Percentiles rank a stretch among this genome's conserved stretches.
Evolutionary conservation across 2,888 invertebrate species (phyloP).

Genomic region (Encarsia formosa): DNA sequence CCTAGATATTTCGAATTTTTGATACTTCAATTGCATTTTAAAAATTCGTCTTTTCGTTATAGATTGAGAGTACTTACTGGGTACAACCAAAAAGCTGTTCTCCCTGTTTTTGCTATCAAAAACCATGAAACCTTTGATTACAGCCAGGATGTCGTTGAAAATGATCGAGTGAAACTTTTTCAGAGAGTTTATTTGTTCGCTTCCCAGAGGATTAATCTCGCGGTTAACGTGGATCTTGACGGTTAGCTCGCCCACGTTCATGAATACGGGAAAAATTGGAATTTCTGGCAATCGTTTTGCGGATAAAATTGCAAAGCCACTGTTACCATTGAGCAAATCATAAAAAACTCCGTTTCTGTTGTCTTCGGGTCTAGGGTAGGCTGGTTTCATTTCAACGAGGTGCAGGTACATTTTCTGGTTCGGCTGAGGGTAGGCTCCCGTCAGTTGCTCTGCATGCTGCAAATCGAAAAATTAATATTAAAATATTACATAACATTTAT

Average conservation of each 20-base stretch:
- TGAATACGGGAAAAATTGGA: conserved; percentile 68
- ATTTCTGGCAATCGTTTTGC: conserved; percentile 57
- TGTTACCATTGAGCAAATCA: conserved; percentile 52
- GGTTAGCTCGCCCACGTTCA: conserved; percentile 60
- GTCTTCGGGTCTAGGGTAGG: conserved; percentile 53
- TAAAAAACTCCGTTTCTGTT: conserved; percentile 56
- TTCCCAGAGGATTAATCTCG: not conserved
- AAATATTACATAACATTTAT: not conserved
- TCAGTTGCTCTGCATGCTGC: conserved; percentile 56
- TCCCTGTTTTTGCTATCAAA: conserved; percentile 58
- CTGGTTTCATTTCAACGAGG: conserved; percentile 57
- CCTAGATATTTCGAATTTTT: no score
- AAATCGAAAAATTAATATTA: conserved; percentile 19
- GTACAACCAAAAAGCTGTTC: conserved; percentile 50
- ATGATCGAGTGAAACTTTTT: conserved; percentile 68
- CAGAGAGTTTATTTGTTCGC: conserved; percentile 50
- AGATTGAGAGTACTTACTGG: no score
- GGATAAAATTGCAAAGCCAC: conserved; percentile 65
- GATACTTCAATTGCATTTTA: no score
- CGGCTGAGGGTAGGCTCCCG: conserved; percentile 43
- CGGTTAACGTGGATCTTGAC: conserved; percentile 57
- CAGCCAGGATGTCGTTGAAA: conserved; percentile 66
- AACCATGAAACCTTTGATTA: conserved; percentile 62
- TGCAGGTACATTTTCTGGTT: conserved; percentile 56
- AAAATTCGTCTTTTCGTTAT: no score